These are phyloP conservation scores for Fistularia commersonii DNA, from an alignment of 2,797 vertebrate genomes.

Conservation along the genomic window DNA sequence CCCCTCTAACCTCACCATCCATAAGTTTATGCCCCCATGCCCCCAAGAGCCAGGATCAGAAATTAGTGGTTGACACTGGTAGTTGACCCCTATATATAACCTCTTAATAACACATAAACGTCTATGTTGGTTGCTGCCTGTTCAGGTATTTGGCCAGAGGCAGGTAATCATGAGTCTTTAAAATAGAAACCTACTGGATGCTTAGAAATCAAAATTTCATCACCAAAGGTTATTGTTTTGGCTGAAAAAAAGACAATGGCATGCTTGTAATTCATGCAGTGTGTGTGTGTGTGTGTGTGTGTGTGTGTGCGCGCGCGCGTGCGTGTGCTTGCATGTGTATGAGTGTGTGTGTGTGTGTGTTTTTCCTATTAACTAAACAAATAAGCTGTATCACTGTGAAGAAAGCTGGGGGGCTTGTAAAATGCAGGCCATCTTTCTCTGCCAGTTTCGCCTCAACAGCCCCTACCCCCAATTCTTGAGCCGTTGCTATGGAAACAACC, in stretches of 20 bases:
- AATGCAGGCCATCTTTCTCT: slow-evolving; percentile 59
- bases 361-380: slow-evolving; percentile 34
- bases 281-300: no score
- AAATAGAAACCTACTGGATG: slow-evolving; percentile 46
- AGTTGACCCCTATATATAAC: slow-evolving; percentile 58
- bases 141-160: slow-evolving; percentile 42
- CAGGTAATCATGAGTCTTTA: slow-evolving; percentile 47
- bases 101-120: slow-evolving; percentile 25
- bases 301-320: no score
- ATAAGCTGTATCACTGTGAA: slow-evolving; percentile 11
- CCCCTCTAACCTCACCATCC: slow-evolving; percentile 14
- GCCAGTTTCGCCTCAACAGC: slow-evolving; percentile 44
- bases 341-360: neutral
- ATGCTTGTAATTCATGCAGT: neutral
- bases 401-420: slow-evolving; percentile 37
- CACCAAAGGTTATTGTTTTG: slow-evolving; percentile 17
- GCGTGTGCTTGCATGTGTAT: no score
- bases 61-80: slow-evolving; percentile 31
- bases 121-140: slow-evolving; percentile 8
- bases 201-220: slow-evolving; percentile 21
- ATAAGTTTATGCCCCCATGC: slow-evolving; percentile 7
- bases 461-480: slow-evolving; percentile 64
- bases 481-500: slow-evolving; percentile 77
- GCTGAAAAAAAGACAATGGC: slow-evolving; percentile 27
- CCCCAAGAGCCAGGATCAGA: slow-evolving; percentile 12